These are phyloP conservation scores for Scaptomyza polygonia DNA, from an alignment of 2,888 invertebrate species.

Conservation along the genomic window DNA sequence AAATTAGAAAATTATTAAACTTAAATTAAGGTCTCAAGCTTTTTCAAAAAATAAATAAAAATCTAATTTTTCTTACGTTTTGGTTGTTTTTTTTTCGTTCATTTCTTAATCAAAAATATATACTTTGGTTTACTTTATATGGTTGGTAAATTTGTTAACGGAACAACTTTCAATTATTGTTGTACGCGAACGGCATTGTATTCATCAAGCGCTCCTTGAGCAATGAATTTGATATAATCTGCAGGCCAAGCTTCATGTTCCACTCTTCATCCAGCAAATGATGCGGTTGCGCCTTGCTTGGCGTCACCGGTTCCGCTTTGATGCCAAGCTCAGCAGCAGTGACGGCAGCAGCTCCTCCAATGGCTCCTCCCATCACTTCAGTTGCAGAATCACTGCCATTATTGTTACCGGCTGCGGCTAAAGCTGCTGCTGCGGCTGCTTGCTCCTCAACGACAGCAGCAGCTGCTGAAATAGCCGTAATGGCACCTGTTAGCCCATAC, in stretches of 20 bases:
- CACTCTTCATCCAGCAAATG: constrained; percentile 82
- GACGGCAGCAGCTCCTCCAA: constrained; percentile 14
- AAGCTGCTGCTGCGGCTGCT: constrained; percentile 67
- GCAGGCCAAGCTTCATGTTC: constrained; percentile 84
- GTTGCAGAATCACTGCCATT: constrained; percentile 32
- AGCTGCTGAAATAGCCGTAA: constrained; percentile 82
- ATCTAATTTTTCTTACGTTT: constrained; percentile 15
- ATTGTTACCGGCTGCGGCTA: constrained; percentile 44
- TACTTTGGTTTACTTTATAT: constrained; percentile 44
- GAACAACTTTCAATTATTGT: constrained; percentile 79
- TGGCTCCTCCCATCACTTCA: not conserved
- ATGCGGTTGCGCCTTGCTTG: constrained; percentile 60
- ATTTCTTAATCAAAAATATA: constrained; percentile 25
- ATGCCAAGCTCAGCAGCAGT: constrained; percentile 48
- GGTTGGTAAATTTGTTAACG: not conserved
- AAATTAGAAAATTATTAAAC: constrained; percentile 41
- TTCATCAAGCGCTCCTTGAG: constrained; percentile 84
- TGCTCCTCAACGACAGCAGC: constrained; percentile 78
- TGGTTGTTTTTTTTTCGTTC: not conserved
- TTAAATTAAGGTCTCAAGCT: constrained; percentile 18
- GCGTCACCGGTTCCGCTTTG: constrained; percentile 74
- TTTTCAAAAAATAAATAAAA: constrained; percentile 45
- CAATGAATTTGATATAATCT: constrained; percentile 84
- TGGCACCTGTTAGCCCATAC: constrained; percentile 82
- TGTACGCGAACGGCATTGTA: constrained; percentile 84